Percentiles rank a stretch among this genome's conserved stretches.
Conservation (phyloP, 2,113 vertebrate species). For the Lutjanus erythropterus region DNA sequence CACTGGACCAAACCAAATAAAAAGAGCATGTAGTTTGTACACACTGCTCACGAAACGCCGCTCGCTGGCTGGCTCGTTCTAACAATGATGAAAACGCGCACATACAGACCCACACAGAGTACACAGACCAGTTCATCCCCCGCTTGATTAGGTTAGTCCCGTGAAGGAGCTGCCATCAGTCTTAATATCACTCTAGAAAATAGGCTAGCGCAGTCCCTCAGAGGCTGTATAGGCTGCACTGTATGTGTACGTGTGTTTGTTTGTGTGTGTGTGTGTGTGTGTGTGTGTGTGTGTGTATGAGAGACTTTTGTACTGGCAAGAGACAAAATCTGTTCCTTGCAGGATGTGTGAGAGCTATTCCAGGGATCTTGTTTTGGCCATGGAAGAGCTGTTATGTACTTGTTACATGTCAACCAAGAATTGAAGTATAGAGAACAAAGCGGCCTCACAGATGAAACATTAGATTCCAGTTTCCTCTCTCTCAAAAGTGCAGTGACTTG, state of each 20-base stretch:
- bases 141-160: constrained; percentile 64
- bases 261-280: constrained; percentile 1
- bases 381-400: constrained; percentile 54
- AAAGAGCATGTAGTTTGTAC: background rate
- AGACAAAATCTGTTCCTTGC: constrained; percentile 29
- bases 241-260: constrained; percentile 2
- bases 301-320: constrained; percentile 22
- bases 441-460: constrained; percentile 33
- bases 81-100: constrained; percentile 13
- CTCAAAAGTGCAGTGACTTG: constrained; percentile 7
- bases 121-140: constrained; percentile 54
- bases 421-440: constrained; percentile 58
- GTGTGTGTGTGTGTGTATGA: background rate
- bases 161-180: constrained; percentile 65
- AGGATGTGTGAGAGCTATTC: constrained; percentile 56
- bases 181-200: constrained; percentile 64
- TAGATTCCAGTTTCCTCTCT: constrained; percentile 22
- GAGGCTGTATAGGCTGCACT: constrained; percentile 5
- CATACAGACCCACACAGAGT: constrained; percentile 3
- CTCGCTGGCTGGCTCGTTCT: constrained; percentile 1
- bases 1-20: background rate
- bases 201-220: constrained; percentile 27
- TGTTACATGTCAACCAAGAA: constrained; percentile 59
- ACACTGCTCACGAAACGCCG: background rate
- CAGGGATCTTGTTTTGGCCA: constrained; percentile 53